phyloP scores from a whole-genome alignment of 2,888 invertebrate species.

The Sesia apiformis region DNA sequence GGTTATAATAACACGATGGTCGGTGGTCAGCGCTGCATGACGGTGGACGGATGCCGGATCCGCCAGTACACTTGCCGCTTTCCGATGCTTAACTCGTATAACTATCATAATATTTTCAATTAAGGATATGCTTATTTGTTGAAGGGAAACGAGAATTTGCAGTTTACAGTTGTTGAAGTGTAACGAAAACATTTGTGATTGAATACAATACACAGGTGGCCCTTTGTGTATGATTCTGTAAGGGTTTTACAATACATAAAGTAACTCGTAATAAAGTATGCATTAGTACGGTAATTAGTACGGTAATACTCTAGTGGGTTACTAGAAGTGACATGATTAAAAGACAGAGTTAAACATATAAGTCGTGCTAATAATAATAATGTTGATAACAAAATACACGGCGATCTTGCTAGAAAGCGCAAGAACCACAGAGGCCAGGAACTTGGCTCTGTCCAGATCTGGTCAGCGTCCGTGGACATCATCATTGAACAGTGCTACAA shows the following conservation, averaged over 20 bases:
- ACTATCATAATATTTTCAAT: not conserved
- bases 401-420: slow-evolving; percentile 79
- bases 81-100: slow-evolving; percentile 19
- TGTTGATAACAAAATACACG: slow-evolving; percentile 84
- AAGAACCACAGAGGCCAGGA: slow-evolving; percentile 60
- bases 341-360: not conserved
- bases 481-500: slow-evolving; percentile 41
- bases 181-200: not conserved
- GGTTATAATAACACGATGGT: slow-evolving; percentile 45
- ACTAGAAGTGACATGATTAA: too few species aligned
- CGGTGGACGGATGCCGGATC: slow-evolving; percentile 29
- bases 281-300: too few species aligned
- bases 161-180: not conserved
- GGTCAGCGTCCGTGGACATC: slow-evolving; percentile 39
- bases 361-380: slow-evolving; percentile 28
- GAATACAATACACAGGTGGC: not conserved
- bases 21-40: slow-evolving; percentile 46
- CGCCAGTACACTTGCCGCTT: slow-evolving; percentile 31
- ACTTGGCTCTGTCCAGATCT: slow-evolving; percentile 30
- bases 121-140: not conserved
- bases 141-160: not conserved
- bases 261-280: too few species aligned
- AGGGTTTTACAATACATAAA: too few species aligned
- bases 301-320: too few species aligned
- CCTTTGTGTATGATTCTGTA: not conserved